Base-by-base conservation (phyloP, 2,113 vertebrate genomes). In the Rhinolophus ferrumequinum region DNA sequence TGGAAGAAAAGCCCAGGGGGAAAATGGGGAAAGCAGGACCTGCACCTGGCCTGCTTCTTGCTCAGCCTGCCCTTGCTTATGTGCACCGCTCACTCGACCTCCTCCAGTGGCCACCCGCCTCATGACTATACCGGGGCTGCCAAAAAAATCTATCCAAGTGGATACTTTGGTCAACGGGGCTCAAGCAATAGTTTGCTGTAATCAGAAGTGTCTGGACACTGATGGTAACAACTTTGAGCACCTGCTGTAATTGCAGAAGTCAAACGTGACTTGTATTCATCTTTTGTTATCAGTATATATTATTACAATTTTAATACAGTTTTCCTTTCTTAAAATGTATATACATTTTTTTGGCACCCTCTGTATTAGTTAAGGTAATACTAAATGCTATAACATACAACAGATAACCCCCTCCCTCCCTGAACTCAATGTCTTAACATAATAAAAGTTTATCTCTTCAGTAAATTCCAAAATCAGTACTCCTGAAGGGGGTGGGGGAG, bases 71-170 rank as follows among this genome's bases (percentile, higher is more conserved):
- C 2, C 35, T 58, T 2, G 14, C 69, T 11, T 47, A 2, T 0
- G 1, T 0, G 16, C 2, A 0, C 3, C 26, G 73, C 2, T 30
- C 54, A 2, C 2, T 84, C 69, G 14, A 5, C 13, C 6, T 33
- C 72, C 94, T 69, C 18, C 24, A 16, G 38, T 9, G 24, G 62
- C n/a, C 6, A 0, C 3, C 5, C 0, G 3, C 56, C 22, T 70
- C 13, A 0, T 19, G 33, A 41, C 67, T 44, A 44, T 44, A 44
- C 41, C 6, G 41, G 41, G 41, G 41, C 4, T 44, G 41, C 41
- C 41, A 44, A 44, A 44, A 44, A 44, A 44, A 7, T 5, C 3
- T 41, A 7, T 44, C 4, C 41, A 44, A 44, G 41, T 44, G 41
- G 41, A 44, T 6, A 44, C 41, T 44, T 44, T 44, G 41, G 41